phyloP scores from a whole-genome alignment of 2,888 invertebrate genomes.

The Chalcosyrphus nemorum region DNA sequence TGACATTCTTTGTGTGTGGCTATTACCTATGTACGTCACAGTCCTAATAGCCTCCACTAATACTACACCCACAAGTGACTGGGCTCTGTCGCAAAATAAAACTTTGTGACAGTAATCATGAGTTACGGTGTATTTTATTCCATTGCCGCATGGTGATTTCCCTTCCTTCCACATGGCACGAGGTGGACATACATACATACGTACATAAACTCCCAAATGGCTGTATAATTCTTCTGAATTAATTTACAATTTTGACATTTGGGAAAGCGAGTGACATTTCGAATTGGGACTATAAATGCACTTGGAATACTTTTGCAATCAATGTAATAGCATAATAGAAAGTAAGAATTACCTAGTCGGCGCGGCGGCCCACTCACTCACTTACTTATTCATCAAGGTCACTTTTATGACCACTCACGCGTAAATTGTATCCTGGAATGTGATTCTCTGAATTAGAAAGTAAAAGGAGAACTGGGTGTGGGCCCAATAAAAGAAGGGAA shows the following conservation, averaged over 20 bases:
- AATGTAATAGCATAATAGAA: background rate
- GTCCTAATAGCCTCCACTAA: background rate
- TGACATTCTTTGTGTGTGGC: slow-evolving; percentile 24
- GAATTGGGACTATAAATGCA: background rate
- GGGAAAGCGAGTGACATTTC: background rate
- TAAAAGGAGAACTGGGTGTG: background rate
- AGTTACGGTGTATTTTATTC: slow-evolving; percentile 34
- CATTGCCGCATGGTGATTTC: background rate
- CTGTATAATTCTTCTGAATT: background rate
- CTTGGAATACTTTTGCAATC: background rate
- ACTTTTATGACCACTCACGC: slow-evolving; percentile 1
- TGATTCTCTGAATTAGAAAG: background rate
- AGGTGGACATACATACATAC: no score
- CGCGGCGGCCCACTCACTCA: background rate
- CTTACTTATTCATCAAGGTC: slow-evolving; percentile 6
- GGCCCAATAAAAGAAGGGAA: background rate
- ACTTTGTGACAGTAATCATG: slow-evolving; percentile 39
- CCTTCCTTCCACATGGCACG: slow-evolving; percentile 1
- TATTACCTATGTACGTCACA: slow-evolving; percentile 26
- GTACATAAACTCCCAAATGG: background rate
- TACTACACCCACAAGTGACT: background rate
- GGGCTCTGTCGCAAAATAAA: background rate
- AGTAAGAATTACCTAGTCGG: background rate
- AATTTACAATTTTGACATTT: slow-evolving; percentile 22
- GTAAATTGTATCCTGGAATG: background rate